These are phyloP conservation scores for Sciurus niger DNA, from an alignment of 2,113 vertebrate genomes.

Conservation along the genomic window DNA sequence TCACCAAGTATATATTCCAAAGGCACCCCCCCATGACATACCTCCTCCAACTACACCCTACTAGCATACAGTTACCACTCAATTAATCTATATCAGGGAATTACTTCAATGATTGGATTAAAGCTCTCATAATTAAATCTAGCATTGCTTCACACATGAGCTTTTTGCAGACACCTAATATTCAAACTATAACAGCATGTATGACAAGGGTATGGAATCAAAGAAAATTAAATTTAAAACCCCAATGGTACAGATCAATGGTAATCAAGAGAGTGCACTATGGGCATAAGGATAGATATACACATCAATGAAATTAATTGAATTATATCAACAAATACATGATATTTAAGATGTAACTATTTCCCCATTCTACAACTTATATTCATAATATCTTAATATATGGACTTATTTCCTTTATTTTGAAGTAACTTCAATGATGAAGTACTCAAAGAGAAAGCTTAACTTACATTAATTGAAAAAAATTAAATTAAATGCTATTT, in stretches of 20 bases:
- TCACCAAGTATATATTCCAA: no score
- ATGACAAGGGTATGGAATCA: background rate
- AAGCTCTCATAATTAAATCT: no score
- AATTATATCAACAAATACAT: background rate
- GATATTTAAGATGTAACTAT: background rate
- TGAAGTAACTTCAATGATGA: background rate
- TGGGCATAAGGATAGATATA: background rate
- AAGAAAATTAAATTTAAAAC: constrained; percentile 4
- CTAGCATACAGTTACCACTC: no score
- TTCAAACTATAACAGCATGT: no score
- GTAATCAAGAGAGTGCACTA: background rate
- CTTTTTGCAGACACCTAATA: no score
- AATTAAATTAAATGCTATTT: background rate
- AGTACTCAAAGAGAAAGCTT: background rate
- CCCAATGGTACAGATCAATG: background rate
- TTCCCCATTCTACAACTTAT: background rate
- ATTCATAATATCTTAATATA: background rate
- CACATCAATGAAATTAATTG: background rate
- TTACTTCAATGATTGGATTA: no score
- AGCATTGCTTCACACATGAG: no score
- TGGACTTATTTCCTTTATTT: constrained; percentile 4
- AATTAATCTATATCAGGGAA: no score
- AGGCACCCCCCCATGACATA: no score
- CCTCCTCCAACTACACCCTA: no score
- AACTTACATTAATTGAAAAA: background rate